Evolutionary conservation across 2,797 vertebrate species (phyloP).

Genomic region (Gadopsis bispinosus): DNA sequence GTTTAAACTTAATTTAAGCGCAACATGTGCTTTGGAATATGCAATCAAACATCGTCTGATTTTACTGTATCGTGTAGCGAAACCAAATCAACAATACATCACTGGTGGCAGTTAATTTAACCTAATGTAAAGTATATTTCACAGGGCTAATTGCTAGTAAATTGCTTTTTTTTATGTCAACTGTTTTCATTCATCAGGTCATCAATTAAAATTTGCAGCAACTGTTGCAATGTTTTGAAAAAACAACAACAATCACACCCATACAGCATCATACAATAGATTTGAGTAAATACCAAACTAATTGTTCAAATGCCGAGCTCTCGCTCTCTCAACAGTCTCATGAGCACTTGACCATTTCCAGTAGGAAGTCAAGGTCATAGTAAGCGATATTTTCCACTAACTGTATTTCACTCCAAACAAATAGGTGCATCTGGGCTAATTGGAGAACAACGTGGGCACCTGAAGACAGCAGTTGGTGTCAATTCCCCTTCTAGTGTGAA

Average conservation of each 20-base stretch:
- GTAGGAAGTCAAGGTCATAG: slow-evolving; percentile 16
- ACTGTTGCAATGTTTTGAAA: slow-evolving; percentile 11
- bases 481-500: background rate
- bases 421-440: slow-evolving; percentile 16
- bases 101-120: slow-evolving; percentile 19
- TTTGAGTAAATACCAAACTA: slow-evolving; percentile 2
- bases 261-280: background rate
- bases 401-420: slow-evolving; percentile 18
- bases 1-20: background rate
- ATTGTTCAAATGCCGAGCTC: background rate
- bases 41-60: slow-evolving; percentile 6
- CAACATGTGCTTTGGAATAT: background rate
- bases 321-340: slow-evolving; percentile 4
- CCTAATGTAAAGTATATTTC: slow-evolving; percentile 12
- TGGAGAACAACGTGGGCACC: slow-evolving; percentile 12
- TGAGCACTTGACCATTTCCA: background rate
- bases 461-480: slow-evolving; percentile 7
- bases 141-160: slow-evolving; percentile 31
- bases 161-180: slow-evolving; percentile 10
- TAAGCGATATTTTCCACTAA: background rate
- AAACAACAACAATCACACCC: too few relatives aligned
- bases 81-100: slow-evolving; percentile 7
- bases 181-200: slow-evolving; percentile 1
- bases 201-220: slow-evolving; percentile 10
- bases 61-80: background rate